phyloP scores from a whole-genome alignment of 2,888 invertebrate species.

The Dicroscelio sp. region DNA sequence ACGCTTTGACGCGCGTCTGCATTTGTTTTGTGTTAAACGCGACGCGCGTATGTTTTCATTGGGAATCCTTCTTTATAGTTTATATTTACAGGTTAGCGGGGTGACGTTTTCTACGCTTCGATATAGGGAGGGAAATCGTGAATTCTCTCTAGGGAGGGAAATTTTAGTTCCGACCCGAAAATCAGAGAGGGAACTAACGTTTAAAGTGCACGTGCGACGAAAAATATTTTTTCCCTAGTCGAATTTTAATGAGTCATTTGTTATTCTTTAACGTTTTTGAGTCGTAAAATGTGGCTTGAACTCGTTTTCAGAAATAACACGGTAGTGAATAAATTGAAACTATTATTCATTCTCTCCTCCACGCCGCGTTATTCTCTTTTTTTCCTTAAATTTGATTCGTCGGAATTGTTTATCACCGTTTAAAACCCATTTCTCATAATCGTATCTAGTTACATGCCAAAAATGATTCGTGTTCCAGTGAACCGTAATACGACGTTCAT shows the following conservation, averaged over 20 bases:
- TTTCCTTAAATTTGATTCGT: background rate
- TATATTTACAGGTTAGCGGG: too few relatives aligned
- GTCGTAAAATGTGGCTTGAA: slow-evolving; percentile 14
- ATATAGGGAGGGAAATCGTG: too few relatives aligned
- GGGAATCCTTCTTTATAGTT: too few relatives aligned
- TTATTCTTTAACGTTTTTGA: slow-evolving; percentile 6
- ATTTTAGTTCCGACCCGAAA: too few relatives aligned
- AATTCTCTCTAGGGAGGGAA: too few relatives aligned
- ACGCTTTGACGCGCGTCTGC: too few relatives aligned
- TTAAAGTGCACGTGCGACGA: too few relatives aligned
- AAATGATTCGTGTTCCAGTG: background rate
- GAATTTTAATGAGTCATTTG: slow-evolving; percentile 42
- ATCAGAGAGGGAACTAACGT: too few relatives aligned
- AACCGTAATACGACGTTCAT: background rate
- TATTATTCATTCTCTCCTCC: slow-evolving; percentile 21
- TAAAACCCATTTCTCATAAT: slow-evolving; percentile 20
- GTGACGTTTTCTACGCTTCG: too few relatives aligned
- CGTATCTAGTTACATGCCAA: background rate
- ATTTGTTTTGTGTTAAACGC: too few relatives aligned
- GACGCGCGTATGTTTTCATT: too few relatives aligned
- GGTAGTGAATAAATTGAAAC: slow-evolving; percentile 12
- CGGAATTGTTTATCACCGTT: slow-evolving; percentile 35
- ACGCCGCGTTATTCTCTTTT: background rate
- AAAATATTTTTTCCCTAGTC: too few relatives aligned
- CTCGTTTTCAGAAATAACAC: slow-evolving; percentile 29